phyloP scores from a whole-genome alignment of 2,888 invertebrate genomes.

The Hemaris fuciformis region DNA sequence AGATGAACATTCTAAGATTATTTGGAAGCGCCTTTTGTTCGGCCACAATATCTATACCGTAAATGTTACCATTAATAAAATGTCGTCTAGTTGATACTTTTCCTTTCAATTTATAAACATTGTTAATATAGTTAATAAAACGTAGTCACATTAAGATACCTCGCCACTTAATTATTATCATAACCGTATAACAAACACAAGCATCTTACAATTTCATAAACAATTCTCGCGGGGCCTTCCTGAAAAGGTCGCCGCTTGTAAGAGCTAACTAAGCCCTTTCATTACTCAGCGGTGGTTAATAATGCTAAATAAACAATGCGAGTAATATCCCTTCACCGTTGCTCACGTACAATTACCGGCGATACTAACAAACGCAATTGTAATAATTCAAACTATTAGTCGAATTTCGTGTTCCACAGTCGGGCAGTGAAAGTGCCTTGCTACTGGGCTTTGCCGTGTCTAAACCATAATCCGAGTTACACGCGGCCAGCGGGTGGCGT shows the following conservation, averaged over 20 bases:
- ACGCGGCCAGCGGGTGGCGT: constrained; percentile 24
- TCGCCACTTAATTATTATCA: neutral
- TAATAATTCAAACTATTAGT: constrained; percentile 78
- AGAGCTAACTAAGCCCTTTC: neutral
- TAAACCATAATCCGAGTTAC: constrained; percentile 26
- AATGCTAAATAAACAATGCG: constrained; percentile 4
- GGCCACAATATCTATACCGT: too few species aligned
- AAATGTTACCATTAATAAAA: too few species aligned
- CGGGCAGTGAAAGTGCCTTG: constrained; percentile 71
- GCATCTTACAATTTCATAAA: neutral
- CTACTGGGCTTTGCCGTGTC: constrained; percentile 72
- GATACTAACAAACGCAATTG: constrained; percentile 35
- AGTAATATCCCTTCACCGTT: constrained; percentile 19
- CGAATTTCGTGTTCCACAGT: constrained; percentile 74
- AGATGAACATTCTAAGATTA: too few species aligned
- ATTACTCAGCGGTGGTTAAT: neutral
- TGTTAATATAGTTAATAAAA: too few species aligned
- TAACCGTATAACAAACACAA: neutral
- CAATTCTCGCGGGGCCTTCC: neutral
- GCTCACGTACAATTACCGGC: constrained; percentile 16
- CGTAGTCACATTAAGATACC: neutral
- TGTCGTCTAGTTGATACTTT: too few species aligned
- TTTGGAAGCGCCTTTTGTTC: too few species aligned
- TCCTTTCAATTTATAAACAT: too few species aligned
- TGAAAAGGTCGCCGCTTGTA: neutral